Percentiles rank a stretch among this genome's conserved stretches.
Conservation (phyloP, 2,888 invertebrate genomes). For the Dendrolimus houi region DNA sequence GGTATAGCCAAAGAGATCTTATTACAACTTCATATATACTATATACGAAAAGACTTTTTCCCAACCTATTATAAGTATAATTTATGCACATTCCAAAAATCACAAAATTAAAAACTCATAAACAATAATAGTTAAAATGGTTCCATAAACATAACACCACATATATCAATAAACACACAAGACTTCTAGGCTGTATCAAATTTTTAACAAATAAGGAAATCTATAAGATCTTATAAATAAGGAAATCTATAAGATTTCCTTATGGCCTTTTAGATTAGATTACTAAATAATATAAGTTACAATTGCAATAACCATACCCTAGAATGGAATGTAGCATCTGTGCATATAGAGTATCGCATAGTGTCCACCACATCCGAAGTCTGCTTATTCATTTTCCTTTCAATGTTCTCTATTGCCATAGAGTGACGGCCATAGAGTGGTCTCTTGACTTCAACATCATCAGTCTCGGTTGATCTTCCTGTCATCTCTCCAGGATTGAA, state of each 20-base stretch:
- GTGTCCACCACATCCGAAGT: slow-evolving; percentile 49
- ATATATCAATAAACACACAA: no score
- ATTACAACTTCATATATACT: no score
- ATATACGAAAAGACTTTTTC: no score
- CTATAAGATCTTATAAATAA: no score
- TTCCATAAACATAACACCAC: not conserved
- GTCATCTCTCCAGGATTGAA: slow-evolving; percentile 66
- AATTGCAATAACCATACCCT: slow-evolving; percentile 31
- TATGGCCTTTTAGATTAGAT: no score
- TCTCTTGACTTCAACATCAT: slow-evolving; percentile 22
- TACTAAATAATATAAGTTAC: no score
- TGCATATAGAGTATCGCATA: slow-evolving; percentile 60
- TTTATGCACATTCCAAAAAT: no score
- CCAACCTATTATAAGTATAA: no score
- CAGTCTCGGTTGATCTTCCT: slow-evolving; percentile 57
- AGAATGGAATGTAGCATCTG: slow-evolving; percentile 55
- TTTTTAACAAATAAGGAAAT: no score
- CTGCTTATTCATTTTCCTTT: slow-evolving; percentile 51
- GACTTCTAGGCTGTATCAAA: no score
- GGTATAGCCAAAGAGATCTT: no score
- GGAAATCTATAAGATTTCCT: no score
- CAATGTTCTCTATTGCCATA: slow-evolving; percentile 37
- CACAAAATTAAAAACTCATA: not conserved
- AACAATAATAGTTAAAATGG: not conserved
- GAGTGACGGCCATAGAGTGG: slow-evolving; percentile 34